phyloP scores from a whole-genome alignment of 2,888 invertebrate species.

The Netelia virgata region DNA sequence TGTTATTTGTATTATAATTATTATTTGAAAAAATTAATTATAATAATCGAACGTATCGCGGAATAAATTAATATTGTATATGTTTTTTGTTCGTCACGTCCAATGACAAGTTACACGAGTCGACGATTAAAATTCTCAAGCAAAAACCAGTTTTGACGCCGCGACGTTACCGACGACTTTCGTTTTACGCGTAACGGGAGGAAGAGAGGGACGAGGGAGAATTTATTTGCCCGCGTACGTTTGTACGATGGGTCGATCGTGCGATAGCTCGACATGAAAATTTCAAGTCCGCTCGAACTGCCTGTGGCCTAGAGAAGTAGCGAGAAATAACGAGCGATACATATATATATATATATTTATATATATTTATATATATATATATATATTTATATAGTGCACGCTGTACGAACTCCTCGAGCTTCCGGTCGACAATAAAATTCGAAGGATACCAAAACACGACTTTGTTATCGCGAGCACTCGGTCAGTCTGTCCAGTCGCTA shows the following conservation, averaged over 20 bases:
- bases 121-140: slow-evolving; percentile 17
- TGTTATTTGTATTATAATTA: neutral
- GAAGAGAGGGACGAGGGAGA: neutral
- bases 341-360: too few species aligned
- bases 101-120: slow-evolving; percentile 25
- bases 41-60: neutral
- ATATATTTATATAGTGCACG: neutral
- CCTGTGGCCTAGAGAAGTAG: neutral
- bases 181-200: neutral
- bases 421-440: slow-evolving; percentile 18
- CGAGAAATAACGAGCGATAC: neutral
- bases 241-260: slow-evolving; percentile 4
- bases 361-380: neutral
- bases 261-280: neutral
- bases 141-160: slow-evolving; percentile 23
- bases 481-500: neutral
- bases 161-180: slow-evolving; percentile 37
- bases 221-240: neutral
- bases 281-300: neutral
- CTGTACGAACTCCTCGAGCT: neutral
- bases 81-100: neutral
- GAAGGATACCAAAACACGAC: slow-evolving; percentile 24
- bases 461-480: slow-evolving; percentile 27
- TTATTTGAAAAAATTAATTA: neutral
- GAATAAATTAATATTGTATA: neutral